These are phyloP conservation scores for Sarcophilus harrisii DNA, from an alignment of 2,797 vertebrate genomes.

Conservation along the genomic window DNA sequence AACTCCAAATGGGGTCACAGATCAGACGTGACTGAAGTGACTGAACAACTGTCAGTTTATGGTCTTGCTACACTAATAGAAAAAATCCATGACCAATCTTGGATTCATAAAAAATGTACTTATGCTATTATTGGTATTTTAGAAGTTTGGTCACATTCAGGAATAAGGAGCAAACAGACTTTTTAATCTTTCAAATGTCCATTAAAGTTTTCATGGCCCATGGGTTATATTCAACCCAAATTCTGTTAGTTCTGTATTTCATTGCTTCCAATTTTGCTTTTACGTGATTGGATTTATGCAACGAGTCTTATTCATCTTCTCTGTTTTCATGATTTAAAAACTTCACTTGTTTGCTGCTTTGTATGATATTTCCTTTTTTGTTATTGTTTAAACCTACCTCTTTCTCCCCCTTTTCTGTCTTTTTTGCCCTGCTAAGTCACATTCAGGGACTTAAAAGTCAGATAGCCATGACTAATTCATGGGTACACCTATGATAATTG, in stretches of 20 bases:
- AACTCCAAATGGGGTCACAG: not conserved
- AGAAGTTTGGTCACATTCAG: slow-evolving; percentile 13
- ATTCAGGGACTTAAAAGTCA: not conserved
- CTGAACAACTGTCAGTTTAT: not conserved
- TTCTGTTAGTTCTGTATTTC: not conserved
- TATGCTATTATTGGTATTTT: not conserved
- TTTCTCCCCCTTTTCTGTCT: too few relatives aligned
- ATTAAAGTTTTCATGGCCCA: slow-evolving; percentile 43
- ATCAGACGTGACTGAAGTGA: not conserved
- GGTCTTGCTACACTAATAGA: slow-evolving; percentile 50
- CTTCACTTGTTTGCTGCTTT: not conserved
- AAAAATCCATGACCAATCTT: slow-evolving; percentile 24
- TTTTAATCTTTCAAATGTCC: slow-evolving; percentile 18
- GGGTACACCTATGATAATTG: not conserved
- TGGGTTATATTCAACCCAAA: not conserved
- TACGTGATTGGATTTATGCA: not conserved
- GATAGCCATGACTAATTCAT: not conserved
- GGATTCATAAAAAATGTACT: not conserved
- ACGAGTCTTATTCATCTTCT: not conserved
- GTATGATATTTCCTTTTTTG: not conserved
- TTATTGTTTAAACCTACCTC: not conserved
- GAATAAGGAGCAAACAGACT: slow-evolving; percentile 11
- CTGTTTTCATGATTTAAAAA: slow-evolving; percentile 17
- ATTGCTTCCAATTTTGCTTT: not conserved
- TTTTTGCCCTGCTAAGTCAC: not conserved